Base-by-base conservation (phyloP, 2,888 invertebrate genomes). In the Tenthredo scrophulariae region DNA sequence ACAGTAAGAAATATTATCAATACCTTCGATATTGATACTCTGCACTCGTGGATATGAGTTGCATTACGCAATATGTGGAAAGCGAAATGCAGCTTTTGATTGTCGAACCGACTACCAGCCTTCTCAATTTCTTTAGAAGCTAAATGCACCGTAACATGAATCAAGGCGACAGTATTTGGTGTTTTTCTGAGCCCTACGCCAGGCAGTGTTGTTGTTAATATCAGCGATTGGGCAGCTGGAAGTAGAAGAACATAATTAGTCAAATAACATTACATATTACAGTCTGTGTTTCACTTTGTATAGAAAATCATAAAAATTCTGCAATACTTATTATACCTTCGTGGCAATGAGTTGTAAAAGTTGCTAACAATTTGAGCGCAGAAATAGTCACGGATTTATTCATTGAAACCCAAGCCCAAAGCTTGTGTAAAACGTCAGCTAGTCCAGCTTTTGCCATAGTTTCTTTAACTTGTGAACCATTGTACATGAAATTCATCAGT, bases 381-480 rank as follows among this genome's bases (percentile, higher is more conserved):
- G 95, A 94, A 1, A 94, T 92, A 5, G 96, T 90, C 65, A 95
- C 92, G 77, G 92, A 93, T 80, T 95, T 95, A 37, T 95, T 95
- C 88, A 95, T 94, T 90, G 94, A 94, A 89, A 95, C 95, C 96
- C 96, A 96, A 2, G 95, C 94, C 96, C 96, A 96, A 88, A 96
- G 92, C 87, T 96, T 95, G 89, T 95, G 95, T 15, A 96, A 90
- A 0, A 95, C 94, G 86, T 95, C 94, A 0, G 95, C 94, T 43
- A 96, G 90, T 84, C 95, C 95, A 62, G 94, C 93, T 37, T 94
- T 94, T 0, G 95, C 95, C 43, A 95, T 94, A 50, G 93, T 92
- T 29, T 94, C 94, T 90, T 96, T 96, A 0, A 95, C 95, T 0
- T 92, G 85, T 1, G 89, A 88, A 89, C 95, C 95, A 22, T 95